Evolutionary conservation across 2,797 vertebrate species (phyloP).

Genomic region (Orientallactaga sibirica): DNA sequence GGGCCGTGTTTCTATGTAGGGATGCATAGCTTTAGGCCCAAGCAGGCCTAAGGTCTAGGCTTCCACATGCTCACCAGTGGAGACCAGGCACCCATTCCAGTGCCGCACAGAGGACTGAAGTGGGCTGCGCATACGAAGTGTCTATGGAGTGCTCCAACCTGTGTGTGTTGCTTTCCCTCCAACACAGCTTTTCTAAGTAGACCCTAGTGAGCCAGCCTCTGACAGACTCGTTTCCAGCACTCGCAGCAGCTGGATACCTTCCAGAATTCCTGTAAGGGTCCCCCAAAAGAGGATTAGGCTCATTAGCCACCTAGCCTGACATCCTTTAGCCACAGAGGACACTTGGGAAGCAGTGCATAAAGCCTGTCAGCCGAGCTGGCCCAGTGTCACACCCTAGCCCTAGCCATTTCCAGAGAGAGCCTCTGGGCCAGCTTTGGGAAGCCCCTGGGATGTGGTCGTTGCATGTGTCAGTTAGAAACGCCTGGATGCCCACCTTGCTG

Average conservation of each 20-base stretch:
- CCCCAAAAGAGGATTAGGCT: fast-evolving
- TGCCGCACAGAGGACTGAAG: background rate
- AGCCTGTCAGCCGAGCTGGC: background rate
- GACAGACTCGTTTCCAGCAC: background rate
- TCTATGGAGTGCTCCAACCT: fast-evolving
- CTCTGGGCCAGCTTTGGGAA: background rate
- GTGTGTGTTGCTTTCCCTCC: background rate
- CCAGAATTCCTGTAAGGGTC: background rate
- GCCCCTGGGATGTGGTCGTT: background rate
- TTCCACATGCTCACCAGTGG: background rate
- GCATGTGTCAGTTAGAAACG: background rate
- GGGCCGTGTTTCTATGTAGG: fast-evolving
- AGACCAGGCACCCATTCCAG: fast-evolving
- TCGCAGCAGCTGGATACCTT: background rate
- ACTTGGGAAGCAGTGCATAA: no score
- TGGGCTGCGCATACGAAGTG: fast-evolving
- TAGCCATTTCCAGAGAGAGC: background rate
- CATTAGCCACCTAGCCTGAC: fast-evolving
- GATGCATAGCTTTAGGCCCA: no score
- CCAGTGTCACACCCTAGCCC: background rate
- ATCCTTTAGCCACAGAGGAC: no score
- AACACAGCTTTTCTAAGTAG: background rate
- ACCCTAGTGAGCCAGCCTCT: background rate
- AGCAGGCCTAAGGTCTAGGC: fast-evolving
- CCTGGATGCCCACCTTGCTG: background rate